Conservation (phyloP, 2,888 invertebrate species). For the Macaria liturata region DNA sequence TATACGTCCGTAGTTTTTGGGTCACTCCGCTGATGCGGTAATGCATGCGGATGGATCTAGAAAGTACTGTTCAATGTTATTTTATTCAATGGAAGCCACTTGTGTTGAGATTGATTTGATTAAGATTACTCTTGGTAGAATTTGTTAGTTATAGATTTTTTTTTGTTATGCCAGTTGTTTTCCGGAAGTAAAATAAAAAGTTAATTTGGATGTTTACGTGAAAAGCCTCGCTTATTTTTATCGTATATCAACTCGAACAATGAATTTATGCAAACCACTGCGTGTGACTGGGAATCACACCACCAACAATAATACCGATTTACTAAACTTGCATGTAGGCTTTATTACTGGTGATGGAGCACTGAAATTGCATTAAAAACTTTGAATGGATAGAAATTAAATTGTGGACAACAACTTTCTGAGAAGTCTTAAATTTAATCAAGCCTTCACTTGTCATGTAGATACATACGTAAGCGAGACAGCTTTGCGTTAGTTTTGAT, state of each 20-base stretch:
- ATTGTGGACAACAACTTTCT: constrained; percentile 8
- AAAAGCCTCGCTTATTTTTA: too few species aligned
- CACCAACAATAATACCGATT: constrained; percentile 15
- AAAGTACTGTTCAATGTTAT: constrained; percentile 1
- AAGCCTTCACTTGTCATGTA: too few species aligned
- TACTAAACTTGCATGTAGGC: constrained; percentile 9
- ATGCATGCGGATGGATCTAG: constrained; percentile 37
- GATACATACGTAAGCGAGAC: too few species aligned
- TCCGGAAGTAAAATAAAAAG: too few species aligned
- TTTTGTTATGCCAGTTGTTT: too few species aligned
- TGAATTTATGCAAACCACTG: constrained; percentile 55
- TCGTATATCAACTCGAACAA: constrained; percentile 44
- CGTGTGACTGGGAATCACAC: constrained; percentile 60
- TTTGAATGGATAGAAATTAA: not conserved
- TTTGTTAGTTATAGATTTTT: too few species aligned
- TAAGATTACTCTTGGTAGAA: too few species aligned
- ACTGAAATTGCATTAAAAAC: constrained; percentile 4
- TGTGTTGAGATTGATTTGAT: too few species aligned
- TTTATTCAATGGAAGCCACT: too few species aligned
- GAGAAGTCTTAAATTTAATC: too few species aligned
- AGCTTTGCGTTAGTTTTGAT: too few species aligned
- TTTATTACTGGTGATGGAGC: constrained; percentile 9
- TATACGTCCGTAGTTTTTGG: constrained; percentile 43
- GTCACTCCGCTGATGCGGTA: constrained; percentile 55
- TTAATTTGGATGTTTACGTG: too few species aligned